Evolutionary conservation across 2,888 invertebrate genomes (phyloP).

Genomic region (Netelia fuscicornis): DNA sequence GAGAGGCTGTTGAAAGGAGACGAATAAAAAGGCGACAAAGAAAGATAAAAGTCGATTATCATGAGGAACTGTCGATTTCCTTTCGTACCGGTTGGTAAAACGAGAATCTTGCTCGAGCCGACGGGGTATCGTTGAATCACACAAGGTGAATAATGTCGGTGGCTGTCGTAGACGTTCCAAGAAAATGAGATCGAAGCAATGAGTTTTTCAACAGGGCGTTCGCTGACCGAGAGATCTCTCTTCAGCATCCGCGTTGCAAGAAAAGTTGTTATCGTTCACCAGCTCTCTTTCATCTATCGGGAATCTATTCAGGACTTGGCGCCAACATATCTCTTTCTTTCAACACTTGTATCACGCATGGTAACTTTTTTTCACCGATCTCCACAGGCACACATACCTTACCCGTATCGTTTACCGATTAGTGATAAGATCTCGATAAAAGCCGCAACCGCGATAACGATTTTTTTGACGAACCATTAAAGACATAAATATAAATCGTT

Average conservation of each 20-base stretch:
- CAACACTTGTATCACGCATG: slow-evolving; percentile 37
- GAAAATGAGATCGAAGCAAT: slow-evolving; percentile 33
- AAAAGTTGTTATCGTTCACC: slow-evolving; percentile 45
- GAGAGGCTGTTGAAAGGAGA: slow-evolving; percentile 5
- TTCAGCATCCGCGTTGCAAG: slow-evolving; percentile 5
- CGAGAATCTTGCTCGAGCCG: slow-evolving; percentile 36
- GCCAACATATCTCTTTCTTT: slow-evolving; percentile 61
- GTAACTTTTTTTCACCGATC: slow-evolving; percentile 24
- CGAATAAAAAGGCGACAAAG: slow-evolving; percentile 26
- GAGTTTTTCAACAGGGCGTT: background rate
- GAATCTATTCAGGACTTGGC: slow-evolving; percentile 52
- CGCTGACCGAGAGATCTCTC: background rate
- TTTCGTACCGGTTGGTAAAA: slow-evolving; percentile 55
- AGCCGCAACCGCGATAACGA: too few species aligned
- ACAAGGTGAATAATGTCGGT: slow-evolving; percentile 47
- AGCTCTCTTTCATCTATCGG: slow-evolving; percentile 59
- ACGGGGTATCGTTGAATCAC: slow-evolving; percentile 45
- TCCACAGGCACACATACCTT: background rate
- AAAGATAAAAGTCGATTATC: slow-evolving; percentile 49
- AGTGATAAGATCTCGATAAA: slow-evolving; percentile 15
- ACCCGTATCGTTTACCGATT: slow-evolving; percentile 5
- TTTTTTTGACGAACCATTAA: too few species aligned
- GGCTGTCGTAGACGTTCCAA: slow-evolving; percentile 40
- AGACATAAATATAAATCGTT: too few species aligned
- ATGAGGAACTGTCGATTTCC: slow-evolving; percentile 66